Evolutionary conservation across 1,140 invertebrate genomes (phyloP).

Genomic region (Aplysia californica): DNA sequence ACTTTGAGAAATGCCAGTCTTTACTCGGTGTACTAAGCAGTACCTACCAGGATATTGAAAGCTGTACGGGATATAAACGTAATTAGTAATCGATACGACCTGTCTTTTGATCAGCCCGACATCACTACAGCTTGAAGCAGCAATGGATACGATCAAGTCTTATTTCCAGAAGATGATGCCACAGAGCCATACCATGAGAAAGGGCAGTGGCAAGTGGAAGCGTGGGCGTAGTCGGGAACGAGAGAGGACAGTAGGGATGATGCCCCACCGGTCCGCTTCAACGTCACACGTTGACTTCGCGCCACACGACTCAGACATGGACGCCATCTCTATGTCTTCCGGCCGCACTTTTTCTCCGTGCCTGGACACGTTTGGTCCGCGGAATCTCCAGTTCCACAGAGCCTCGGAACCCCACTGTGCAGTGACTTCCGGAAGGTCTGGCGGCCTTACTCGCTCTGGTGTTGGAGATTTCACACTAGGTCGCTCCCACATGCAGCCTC

Average conservation of each 20-base stretch:
- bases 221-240: constrained; percentile 7
- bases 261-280: constrained; percentile 7
- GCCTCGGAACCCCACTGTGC: constrained; percentile 20
- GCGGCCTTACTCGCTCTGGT: too few relatives aligned
- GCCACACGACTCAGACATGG: constrained; percentile 13
- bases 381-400: too few relatives aligned
- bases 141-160: constrained; percentile 37
- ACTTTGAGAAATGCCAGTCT: too few relatives aligned
- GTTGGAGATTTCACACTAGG: too few relatives aligned
- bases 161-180: constrained; percentile 38
- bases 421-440: background rate
- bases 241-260: background rate
- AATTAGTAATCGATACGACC: too few relatives aligned
- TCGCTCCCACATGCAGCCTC: too few relatives aligned
- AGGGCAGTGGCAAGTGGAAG: constrained; percentile 28
- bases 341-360: constrained; percentile 19
- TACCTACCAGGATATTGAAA: too few relatives aligned
- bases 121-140: too few relatives aligned
- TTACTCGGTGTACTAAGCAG: too few relatives aligned
- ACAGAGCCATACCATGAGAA: constrained; percentile 8
- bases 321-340: background rate
- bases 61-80: too few relatives aligned
- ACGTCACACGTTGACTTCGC: constrained; percentile 17
- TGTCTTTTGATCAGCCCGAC: too few relatives aligned
- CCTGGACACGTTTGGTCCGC: background rate